phyloP scores from a whole-genome alignment of 2,797 vertebrate species.

The Malurus splendens region DNA sequence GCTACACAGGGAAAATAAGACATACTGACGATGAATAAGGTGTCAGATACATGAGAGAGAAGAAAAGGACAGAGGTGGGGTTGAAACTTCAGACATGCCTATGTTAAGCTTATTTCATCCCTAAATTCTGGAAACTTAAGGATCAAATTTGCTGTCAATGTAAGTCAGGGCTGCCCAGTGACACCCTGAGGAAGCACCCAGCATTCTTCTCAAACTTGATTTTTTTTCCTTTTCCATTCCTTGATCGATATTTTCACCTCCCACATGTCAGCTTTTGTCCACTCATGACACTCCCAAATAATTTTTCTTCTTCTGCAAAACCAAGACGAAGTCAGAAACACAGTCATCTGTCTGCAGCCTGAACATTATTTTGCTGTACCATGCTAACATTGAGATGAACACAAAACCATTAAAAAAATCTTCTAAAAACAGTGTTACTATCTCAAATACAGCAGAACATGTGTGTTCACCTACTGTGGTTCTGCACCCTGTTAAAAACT shows the following conservation, averaged over 20 bases:
- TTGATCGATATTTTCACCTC: neutral
- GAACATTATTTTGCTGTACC: neutral
- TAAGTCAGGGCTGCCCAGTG: neutral
- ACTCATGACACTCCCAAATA: neutral
- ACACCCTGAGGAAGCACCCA: neutral
- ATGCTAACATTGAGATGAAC: neutral
- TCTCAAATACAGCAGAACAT: neutral
- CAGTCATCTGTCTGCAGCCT: neutral
- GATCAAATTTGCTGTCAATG: neutral
- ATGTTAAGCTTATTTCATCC: neutral
- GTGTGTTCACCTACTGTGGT: rapidly evolving
- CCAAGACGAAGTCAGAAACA: neutral
- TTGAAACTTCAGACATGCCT: neutral
- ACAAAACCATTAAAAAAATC: neutral
- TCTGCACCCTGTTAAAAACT: neutral
- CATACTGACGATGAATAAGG: neutral
- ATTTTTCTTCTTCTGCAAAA: neutral
- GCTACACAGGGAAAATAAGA: slow-evolving; percentile 17
- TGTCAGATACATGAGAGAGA: neutral
- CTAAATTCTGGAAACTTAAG: neutral
- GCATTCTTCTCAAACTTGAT: neutral
- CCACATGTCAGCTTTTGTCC: neutral
- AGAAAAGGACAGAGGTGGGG: neutral
- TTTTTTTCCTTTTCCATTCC: neutral
- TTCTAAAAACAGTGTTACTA: neutral